Evolutionary conservation across 2,797 vertebrate genomes (phyloP), one percentile per base, ranked within the genome.

Genomic region (Cephalopachus bancanus): DNA sequence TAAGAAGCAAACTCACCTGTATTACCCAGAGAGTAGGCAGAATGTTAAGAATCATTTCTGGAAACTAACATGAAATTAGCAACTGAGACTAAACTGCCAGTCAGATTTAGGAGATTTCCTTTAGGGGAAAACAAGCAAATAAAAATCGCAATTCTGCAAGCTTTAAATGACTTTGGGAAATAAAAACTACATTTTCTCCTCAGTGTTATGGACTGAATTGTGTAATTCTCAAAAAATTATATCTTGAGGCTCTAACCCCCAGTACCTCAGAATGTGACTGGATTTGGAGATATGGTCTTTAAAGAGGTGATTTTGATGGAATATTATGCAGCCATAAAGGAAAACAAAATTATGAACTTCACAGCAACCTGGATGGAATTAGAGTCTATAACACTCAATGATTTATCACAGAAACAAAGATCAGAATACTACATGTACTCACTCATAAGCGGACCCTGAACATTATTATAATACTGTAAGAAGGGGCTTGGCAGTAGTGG

Each of bases 1-100:
- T 14, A 28, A 53, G 49, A 19, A 37, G 26, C 37, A 19, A n/a
- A 14, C 26, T 65, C 2, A 0, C 19, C 1, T 0, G 0, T 6
- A 2, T 30, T 19, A 49, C 57, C 59, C 14, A 26, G 51, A 53
- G 75, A 16, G 14, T 24, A 22, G 76, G 49, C 69, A 37, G 11
- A 81, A 30, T 57, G 10, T 28, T 4, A 37, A 59, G 15, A 72
- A 33, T 53, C n/a, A 17, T 26, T 30, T 26, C 51, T 78, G 86
- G 79, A 69, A 83, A 72, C 30, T 37, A 9, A 51, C 28, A 20
- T 1, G 20, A 60, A 62, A 24, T 30, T 6, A 59, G 62, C 12
- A 7, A 20, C 11, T 1, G 84, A 75, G 67, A 15, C 22, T 15
- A 14, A 44, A 15, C 57, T 55, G 10, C 44, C 49, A 11, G 30